Conservation (phyloP, 2,113 vertebrate genomes). For the Greenwoodochromis staneri region DNA sequence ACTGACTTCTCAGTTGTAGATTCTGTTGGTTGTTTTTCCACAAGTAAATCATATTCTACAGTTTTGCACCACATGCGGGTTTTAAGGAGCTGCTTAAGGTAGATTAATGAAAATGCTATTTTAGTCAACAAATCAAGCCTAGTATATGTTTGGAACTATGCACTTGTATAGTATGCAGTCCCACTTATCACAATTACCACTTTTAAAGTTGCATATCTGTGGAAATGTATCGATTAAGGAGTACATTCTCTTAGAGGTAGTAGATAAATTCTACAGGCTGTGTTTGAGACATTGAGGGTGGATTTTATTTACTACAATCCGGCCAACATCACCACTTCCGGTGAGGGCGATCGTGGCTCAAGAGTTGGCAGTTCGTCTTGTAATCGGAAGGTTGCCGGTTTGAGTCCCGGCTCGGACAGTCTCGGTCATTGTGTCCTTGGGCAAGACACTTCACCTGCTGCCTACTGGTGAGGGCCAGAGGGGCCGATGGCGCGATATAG, state of each 20-base stretch:
- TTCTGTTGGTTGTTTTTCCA: not conserved
- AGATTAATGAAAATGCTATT: not conserved
- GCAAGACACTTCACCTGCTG: accelerated
- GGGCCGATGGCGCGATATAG: accelerated
- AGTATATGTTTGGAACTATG: not conserved
- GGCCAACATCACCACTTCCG: not conserved
- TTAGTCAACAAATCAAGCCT: not conserved
- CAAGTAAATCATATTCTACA: not conserved
- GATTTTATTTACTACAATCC: not conserved
- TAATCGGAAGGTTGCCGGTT: accelerated
- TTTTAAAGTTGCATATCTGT: not conserved
- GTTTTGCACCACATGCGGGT: not conserved
- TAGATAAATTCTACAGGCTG: not conserved
- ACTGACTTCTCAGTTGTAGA: not conserved
- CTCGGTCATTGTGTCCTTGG: not conserved
- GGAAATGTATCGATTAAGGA: not conserved
- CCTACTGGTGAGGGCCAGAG: accelerated
- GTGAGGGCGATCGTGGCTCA: not conserved
- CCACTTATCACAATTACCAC: not conserved
- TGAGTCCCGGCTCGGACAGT: accelerated
- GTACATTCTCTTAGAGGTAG: not conserved
- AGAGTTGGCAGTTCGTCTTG: not conserved
- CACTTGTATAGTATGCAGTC: not conserved
- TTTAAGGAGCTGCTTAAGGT: not conserved
- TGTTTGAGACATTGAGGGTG: not conserved